Evolutionary conservation across 1,140 invertebrate species (phyloP).

Genomic region (Penaeus japonicus): DNA sequence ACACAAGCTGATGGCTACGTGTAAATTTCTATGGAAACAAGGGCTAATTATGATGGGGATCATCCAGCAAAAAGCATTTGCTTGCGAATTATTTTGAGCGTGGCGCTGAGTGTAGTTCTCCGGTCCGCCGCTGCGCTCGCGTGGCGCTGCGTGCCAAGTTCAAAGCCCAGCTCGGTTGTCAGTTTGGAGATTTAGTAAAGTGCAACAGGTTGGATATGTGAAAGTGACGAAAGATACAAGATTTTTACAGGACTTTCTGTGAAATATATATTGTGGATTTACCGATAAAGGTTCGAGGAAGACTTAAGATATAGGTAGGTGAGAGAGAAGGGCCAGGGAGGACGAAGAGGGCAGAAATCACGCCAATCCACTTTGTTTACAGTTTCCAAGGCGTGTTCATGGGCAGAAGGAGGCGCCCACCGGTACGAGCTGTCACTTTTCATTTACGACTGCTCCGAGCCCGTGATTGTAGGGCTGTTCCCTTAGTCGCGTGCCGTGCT

Average conservation of each 20-base stretch:
- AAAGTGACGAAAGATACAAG: neutral
- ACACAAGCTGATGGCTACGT: too few relatives aligned
- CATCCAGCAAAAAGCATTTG: neutral
- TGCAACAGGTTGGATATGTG: conserved; percentile 51
- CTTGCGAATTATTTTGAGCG: neutral
- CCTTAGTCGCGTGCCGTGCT: neutral
- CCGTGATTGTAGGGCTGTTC: neutral
- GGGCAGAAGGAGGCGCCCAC: conserved; percentile 10
- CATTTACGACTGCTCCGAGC: neutral
- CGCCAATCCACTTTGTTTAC: conserved; percentile 39
- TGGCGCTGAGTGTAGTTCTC: neutral
- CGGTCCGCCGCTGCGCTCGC: neutral
- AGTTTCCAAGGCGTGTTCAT: conserved; percentile 36
- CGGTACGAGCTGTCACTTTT: conserved; percentile 46
- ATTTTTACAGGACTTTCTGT: neutral
- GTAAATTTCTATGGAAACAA: too few relatives aligned
- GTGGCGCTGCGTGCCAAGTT: conserved; percentile 40
- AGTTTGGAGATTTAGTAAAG: conserved; percentile 32
- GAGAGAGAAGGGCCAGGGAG: neutral
- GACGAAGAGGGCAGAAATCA: neutral
- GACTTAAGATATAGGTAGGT: conserved; percentile 2
- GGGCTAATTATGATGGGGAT: too few relatives aligned
- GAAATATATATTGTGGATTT: neutral
- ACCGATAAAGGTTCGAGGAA: neutral
- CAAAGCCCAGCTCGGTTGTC: conserved; percentile 38